phyloP scores from a whole-genome alignment of 2,888 invertebrate species.

The Hydropsyche betteni region DNA sequence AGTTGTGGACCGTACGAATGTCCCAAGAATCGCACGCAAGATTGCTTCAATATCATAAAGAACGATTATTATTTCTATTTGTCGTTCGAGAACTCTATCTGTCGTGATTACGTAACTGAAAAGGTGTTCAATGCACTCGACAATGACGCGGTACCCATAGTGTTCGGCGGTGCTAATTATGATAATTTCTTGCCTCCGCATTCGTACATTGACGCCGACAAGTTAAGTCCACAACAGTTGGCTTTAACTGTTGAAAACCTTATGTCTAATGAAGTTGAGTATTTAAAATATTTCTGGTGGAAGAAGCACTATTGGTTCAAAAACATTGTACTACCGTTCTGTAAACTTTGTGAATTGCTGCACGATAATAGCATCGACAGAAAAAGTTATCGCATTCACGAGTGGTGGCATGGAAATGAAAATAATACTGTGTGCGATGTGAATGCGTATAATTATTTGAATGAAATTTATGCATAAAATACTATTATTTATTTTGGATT shows the following conservation, averaged over 20 bases:
- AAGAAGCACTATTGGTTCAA: conserved; percentile 60
- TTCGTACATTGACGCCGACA: conserved; percentile 73
- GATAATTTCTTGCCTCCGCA: conserved; percentile 61
- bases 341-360: conserved; percentile 67
- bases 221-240: conserved; percentile 66
- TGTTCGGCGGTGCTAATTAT: conserved; percentile 62
- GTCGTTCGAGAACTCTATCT: conserved; percentile 74
- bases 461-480: too few relatives aligned
- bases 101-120: conserved; percentile 75
- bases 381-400: conserved; percentile 39
- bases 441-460: background rate
- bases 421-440: conserved; percentile 18
- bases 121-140: conserved; percentile 65
- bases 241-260: conserved; percentile 67
- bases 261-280: conserved; percentile 65
- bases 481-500: too few relatives aligned
- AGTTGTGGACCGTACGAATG: conserved; percentile 64
- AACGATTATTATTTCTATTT: conserved; percentile 74
- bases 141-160: conserved; percentile 59
- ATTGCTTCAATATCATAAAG: conserved; percentile 59
- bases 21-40: conserved; percentile 51
- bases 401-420: conserved; percentile 45
- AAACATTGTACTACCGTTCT: conserved; percentile 60
- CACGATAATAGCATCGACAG: conserved; percentile 54
- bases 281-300: conserved; percentile 74